Evolutionary conservation across 2,113 vertebrate genomes (phyloP).

Genomic region (Heterotis niloticus): DNA sequence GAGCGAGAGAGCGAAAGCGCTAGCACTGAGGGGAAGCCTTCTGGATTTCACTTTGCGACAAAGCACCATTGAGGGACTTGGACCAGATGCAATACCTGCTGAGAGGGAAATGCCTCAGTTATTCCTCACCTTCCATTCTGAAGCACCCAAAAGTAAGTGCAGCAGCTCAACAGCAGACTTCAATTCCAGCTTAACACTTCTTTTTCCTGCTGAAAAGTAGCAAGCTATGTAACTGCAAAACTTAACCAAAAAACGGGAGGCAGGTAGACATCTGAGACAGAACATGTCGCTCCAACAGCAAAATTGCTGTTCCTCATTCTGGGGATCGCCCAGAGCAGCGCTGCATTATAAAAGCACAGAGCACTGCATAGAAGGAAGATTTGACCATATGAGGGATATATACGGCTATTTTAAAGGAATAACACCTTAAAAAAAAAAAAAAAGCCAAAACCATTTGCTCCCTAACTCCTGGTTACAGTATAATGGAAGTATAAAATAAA

Average conservation of each 20-base stretch:
- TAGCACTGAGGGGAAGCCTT: background rate
- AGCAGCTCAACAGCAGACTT: constrained; percentile 32
- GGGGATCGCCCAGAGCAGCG: background rate
- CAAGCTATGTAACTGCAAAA: background rate
- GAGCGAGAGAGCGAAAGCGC: too few species aligned
- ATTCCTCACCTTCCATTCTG: constrained; percentile 12
- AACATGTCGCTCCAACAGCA: background rate
- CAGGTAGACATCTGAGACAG: background rate
- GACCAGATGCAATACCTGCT: constrained; percentile 27
- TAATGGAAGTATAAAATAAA: too few species aligned
- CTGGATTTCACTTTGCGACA: constrained; percentile 34
- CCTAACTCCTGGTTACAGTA: too few species aligned
- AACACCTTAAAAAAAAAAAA: background rate
- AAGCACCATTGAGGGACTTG: constrained; percentile 39
- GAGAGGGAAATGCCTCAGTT: constrained; percentile 42
- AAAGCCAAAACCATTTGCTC: too few species aligned
- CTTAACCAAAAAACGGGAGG: background rate
- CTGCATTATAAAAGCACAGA: too few species aligned
- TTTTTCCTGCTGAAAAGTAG: background rate
- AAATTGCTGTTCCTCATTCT: background rate
- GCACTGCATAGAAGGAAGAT: background rate
- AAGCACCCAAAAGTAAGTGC: constrained; percentile 45
- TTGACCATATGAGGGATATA: too few species aligned
- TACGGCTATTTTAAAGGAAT: too few species aligned
- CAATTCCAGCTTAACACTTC: constrained; percentile 32